Percentiles rank a stretch among this genome's conserved stretches.
Evolutionary conservation across 2,797 vertebrate genomes (phyloP).

Genomic region (Petrocephalus schoutedeni): DNA sequence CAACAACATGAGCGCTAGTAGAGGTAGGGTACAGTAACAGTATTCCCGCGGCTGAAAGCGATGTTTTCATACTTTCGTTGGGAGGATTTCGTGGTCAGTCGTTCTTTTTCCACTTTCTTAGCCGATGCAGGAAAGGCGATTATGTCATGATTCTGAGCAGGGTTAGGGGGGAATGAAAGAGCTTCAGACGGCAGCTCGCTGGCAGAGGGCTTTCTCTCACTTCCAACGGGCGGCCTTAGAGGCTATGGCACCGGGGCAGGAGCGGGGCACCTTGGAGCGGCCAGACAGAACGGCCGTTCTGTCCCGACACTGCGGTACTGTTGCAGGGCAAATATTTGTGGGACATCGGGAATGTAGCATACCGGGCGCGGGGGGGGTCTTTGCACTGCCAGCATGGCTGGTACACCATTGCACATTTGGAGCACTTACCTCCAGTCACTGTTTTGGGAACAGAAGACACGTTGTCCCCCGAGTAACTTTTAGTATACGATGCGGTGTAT

Average conservation of each 20-base stretch:
- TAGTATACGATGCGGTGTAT: not conserved
- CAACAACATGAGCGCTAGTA: not conserved
- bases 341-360: slow-evolving; percentile 36
- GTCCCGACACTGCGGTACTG: slow-evolving; percentile 37
- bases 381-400: slow-evolving; percentile 23
- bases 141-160: slow-evolving; percentile 14
- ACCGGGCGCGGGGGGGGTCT: not conserved
- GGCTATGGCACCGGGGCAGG: not conserved
- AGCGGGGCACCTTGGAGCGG: not conserved
- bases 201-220: not conserved
- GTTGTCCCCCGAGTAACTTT: slow-evolving; percentile 27
- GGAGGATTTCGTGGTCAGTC: not conserved
- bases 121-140: not conserved
- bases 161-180: slow-evolving; percentile 1
- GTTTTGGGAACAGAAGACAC: slow-evolving; percentile 22
- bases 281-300: slow-evolving; percentile 33
- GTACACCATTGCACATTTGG: slow-evolving; percentile 21
- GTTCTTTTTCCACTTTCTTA: not conserved
- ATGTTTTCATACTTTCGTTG: slow-evolving; percentile 2
- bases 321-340: slow-evolving; percentile 41
- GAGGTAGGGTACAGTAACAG: not conserved
- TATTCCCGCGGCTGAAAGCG: not conserved
- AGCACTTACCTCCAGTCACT: slow-evolving; percentile 16
- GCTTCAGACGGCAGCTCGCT: not conserved
- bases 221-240: not conserved